phyloP scores from a whole-genome alignment of 1,140 invertebrate genomes.

The Drosophila elegans region DNA sequence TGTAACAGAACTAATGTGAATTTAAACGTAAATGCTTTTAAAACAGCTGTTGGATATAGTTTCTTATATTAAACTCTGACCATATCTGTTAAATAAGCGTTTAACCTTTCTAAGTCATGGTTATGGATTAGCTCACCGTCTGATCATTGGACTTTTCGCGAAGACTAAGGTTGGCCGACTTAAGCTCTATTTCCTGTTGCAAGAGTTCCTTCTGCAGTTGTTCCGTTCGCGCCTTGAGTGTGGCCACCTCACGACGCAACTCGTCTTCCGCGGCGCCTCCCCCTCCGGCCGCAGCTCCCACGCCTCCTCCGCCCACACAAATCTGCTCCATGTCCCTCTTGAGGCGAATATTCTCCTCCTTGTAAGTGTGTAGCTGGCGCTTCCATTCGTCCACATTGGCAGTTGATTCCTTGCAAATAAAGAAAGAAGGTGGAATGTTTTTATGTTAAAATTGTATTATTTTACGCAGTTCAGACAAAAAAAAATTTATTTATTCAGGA shows the following conservation, averaged over 20 bases:
- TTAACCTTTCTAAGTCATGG: neutral
- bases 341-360: conserved; percentile 96
- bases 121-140: conserved; percentile 53
- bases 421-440: neutral
- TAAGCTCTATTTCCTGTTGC: conserved; percentile 83
- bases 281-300: conserved; percentile 43
- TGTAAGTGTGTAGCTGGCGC: conserved; percentile 96
- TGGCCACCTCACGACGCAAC: conserved; percentile 78
- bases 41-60: no score
- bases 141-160: conserved; percentile 84
- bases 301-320: conserved; percentile 60
- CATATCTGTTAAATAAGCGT: no score
- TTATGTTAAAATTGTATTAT: no score
- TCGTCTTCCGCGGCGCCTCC: conserved; percentile 76
- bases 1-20: no score
- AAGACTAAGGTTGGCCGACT: conserved; percentile 77
- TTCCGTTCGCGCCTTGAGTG: conserved; percentile 80
- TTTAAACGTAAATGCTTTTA: no score
- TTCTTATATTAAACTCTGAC: no score
- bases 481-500: neutral
- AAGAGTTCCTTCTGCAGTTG: conserved; percentile 79
- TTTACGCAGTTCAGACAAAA: no score
- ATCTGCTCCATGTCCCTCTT: conserved; percentile 86
- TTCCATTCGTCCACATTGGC: conserved; percentile 99
- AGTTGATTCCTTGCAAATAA: conserved; percentile 91